Evolutionary conservation across 2,888 invertebrate species (phyloP).

Genomic region (Coleophora flavipennella): DNA sequence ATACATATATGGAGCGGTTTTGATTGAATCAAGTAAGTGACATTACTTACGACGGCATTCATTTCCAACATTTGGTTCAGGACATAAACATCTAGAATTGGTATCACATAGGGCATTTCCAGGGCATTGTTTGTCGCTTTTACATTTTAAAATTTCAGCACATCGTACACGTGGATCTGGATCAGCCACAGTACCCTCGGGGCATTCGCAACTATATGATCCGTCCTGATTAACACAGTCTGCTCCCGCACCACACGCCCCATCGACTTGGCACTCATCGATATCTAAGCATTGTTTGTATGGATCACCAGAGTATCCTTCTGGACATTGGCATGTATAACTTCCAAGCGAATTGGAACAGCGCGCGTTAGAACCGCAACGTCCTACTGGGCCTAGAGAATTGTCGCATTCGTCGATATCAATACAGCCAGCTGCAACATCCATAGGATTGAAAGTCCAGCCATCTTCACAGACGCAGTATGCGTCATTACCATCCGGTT

Average conservation of each 20-base stretch:
- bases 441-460: constrained; percentile 92
- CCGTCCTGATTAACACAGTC: constrained; percentile 85
- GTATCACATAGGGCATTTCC: constrained; percentile 90
- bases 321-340: constrained; percentile 85
- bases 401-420: constrained; percentile 94
- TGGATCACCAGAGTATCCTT: constrained; percentile 90
- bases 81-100: constrained; percentile 86
- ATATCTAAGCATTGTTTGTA: constrained; percentile 85
- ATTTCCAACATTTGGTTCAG: constrained; percentile 92
- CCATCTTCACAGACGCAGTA: constrained; percentile 95
- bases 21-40: no score
- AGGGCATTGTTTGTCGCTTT: constrained; percentile 83
- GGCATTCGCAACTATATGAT: constrained; percentile 84
- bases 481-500: constrained; percentile 89
- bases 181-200: constrained; percentile 85
- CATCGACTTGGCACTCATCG: constrained; percentile 83
- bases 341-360: constrained; percentile 87
- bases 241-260: constrained; percentile 86
- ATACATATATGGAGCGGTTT: no score
- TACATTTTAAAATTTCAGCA: constrained; percentile 86
- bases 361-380: constrained; percentile 87
- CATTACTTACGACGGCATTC: constrained; percentile 92
- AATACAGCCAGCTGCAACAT: constrained; percentile 91
- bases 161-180: constrained; percentile 88
- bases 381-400: constrained; percentile 82